A percentile compares a stretch with the other conserved stretches of the same genome.
These are phyloP conservation scores for Argyresthia albistria DNA, from an alignment of 2,888 invertebrate species.

Conservation along the genomic window DNA sequence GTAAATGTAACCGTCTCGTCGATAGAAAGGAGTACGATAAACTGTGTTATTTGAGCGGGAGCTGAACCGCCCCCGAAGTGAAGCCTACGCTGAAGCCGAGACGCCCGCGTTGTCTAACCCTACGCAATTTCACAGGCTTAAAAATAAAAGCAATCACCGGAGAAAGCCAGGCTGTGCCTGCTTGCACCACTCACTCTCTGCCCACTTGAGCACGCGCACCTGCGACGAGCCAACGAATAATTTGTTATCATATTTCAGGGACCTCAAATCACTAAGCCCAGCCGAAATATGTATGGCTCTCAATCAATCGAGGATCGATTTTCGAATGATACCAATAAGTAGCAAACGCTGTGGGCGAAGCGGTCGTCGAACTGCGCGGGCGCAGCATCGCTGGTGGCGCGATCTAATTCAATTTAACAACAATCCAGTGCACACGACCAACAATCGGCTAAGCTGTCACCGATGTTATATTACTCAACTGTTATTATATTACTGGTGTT, in stretches of 20 bases:
- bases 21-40: too few species aligned
- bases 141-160: neutral
- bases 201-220: neutral
- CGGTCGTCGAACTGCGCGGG: slow-evolving; percentile 72
- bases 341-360: slow-evolving; percentile 57
- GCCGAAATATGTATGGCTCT: too few species aligned
- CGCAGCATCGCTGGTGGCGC: slow-evolving; percentile 47
- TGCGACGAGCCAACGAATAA: neutral
- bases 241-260: neutral
- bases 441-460: slow-evolving; percentile 35
- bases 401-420: slow-evolving; percentile 68
- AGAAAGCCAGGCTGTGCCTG: neutral
- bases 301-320: slow-evolving; percentile 57
- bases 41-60: too few species aligned
- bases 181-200: neutral
- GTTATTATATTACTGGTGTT: slow-evolving; percentile 24
- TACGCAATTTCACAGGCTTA: slow-evolving; percentile 10
- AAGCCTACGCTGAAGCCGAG: neutral
- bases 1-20: too few species aligned
- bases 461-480: slow-evolving; percentile 32
- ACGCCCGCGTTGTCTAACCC: slow-evolving; percentile 14
- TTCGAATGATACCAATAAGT: slow-evolving; percentile 47
- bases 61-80: neutral
- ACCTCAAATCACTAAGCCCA: neutral
- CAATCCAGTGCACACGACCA: slow-evolving; percentile 48